Evolutionary conservation across 1,140 invertebrate genomes (phyloP).

Genomic region (Hycleus phaleratus): DNA sequence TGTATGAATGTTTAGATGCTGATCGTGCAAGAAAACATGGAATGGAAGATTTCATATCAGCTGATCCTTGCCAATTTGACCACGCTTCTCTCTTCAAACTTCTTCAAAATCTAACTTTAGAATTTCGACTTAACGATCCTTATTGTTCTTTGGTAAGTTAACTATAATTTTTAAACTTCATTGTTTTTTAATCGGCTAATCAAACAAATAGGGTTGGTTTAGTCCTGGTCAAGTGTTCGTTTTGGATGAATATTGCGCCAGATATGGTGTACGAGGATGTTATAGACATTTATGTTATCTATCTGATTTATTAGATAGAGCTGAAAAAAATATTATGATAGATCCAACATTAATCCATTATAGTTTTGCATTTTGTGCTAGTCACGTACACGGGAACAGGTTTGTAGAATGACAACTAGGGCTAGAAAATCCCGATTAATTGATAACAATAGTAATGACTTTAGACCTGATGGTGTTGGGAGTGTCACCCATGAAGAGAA

Average conservation of each 20-base stretch:
- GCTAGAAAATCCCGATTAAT: slow-evolving; percentile 33
- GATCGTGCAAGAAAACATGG: slow-evolving; percentile 96
- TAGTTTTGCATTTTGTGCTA: slow-evolving; percentile 97
- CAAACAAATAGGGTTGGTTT: slow-evolving; percentile 83
- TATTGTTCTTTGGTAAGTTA: slow-evolving; percentile 86
- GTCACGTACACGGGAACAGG: slow-evolving; percentile 96
- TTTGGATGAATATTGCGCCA: slow-evolving; percentile 96
- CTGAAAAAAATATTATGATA: slow-evolving; percentile 91
- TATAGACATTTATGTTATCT: slow-evolving; percentile 94
- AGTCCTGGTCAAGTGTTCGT: slow-evolving; percentile 98
- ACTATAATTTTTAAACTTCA: not conserved
- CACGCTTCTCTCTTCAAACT: slow-evolving; percentile 88
- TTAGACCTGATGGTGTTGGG: slow-evolving; percentile 94
- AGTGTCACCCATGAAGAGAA: slow-evolving; percentile 97
- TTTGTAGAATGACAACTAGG: slow-evolving; percentile 44
- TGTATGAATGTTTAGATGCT: slow-evolving; percentile 57
- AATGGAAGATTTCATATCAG: slow-evolving; percentile 98
- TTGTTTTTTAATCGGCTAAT: not conserved
- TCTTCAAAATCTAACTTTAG: slow-evolving; percentile 86
- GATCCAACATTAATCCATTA: slow-evolving; percentile 98
- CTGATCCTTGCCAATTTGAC: slow-evolving; percentile 94
- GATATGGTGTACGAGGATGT: slow-evolving; percentile 94
- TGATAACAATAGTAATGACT: slow-evolving; percentile 41
- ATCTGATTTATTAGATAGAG: slow-evolving; percentile 90
- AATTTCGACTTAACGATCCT: slow-evolving; percentile 92